Percentiles rank a stretch among this genome's conserved stretches.
These are phyloP conservation scores for Alitta virens DNA, from an alignment of 2,888 invertebrate species.

Conservation along the genomic window DNA sequence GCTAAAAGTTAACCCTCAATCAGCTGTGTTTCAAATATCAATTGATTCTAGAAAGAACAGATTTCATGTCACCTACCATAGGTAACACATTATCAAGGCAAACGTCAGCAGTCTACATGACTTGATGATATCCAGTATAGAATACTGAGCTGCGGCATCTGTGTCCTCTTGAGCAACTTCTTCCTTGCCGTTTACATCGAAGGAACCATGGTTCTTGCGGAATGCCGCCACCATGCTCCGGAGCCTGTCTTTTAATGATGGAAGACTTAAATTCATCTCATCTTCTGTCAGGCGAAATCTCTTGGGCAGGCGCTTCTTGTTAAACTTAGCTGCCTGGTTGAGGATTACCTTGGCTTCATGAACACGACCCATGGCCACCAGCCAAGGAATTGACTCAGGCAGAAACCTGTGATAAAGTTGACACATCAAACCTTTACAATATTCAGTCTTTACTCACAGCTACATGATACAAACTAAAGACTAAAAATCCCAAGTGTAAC, in stretches of 20 bases:
- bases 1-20: too few relatives aligned
- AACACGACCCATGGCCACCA: neutral
- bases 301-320: neutral
- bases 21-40: too few relatives aligned
- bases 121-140: conserved; percentile 3
- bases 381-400: conserved; percentile 11
- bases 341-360: neutral
- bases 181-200: neutral
- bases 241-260: neutral
- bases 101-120: conserved; percentile 5
- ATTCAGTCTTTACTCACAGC: too few relatives aligned
- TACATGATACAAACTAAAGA: too few relatives aligned
- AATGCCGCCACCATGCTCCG: neutral
- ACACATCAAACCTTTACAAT: too few relatives aligned
- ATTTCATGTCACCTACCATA: conserved; percentile 1
- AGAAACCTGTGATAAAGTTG: too few relatives aligned
- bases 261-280: neutral
- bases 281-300: conserved; percentile 3
- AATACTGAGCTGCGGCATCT: neutral
- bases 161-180: neutral
- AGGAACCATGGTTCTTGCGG: neutral
- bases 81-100: conserved; percentile 9
- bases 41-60: too few relatives aligned
- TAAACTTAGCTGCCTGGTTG: conserved; percentile 1
- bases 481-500: too few relatives aligned